These are phyloP conservation scores for Chloebia gouldiae DNA, from an alignment of 2,113 vertebrate species.

Conservation along the genomic window DNA sequence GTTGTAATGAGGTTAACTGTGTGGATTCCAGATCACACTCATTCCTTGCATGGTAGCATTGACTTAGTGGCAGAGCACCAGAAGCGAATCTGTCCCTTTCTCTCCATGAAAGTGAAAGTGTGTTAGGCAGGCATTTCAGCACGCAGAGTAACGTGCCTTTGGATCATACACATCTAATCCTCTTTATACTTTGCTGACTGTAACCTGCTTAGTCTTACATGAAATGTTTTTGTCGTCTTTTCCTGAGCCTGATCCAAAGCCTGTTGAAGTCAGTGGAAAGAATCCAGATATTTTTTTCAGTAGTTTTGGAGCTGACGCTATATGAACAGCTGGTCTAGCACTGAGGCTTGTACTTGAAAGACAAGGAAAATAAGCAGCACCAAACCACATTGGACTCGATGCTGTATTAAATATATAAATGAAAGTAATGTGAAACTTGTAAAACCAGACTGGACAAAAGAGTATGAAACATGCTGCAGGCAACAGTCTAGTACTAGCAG, in stretches of 20 bases:
- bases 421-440: conserved; percentile 41
- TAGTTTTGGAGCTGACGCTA: neutral
- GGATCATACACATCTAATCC: conserved; percentile 32
- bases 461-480: conserved; percentile 7
- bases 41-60: neutral
- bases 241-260: conserved; percentile 12
- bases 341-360: conserved; percentile 17
- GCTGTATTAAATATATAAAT: conserved; percentile 30
- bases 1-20: neutral
- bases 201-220: conserved; percentile 49
- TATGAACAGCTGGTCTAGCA: conserved; percentile 32
- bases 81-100: neutral
- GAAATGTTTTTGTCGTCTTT: neutral
- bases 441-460: conserved; percentile 46
- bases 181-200: conserved; percentile 35
- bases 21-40: neutral
- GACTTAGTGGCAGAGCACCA: neutral
- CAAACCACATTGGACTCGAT: neutral
- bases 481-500: neutral
- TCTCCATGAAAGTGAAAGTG: neutral
- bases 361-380: conserved; percentile 35
- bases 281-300: neutral
- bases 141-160: neutral
- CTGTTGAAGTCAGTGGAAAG: neutral
- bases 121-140: neutral